These are phyloP conservation scores for Coracopsis vasa DNA, from an alignment of 2,113 vertebrate genomes.

Conservation along the genomic window DNA sequence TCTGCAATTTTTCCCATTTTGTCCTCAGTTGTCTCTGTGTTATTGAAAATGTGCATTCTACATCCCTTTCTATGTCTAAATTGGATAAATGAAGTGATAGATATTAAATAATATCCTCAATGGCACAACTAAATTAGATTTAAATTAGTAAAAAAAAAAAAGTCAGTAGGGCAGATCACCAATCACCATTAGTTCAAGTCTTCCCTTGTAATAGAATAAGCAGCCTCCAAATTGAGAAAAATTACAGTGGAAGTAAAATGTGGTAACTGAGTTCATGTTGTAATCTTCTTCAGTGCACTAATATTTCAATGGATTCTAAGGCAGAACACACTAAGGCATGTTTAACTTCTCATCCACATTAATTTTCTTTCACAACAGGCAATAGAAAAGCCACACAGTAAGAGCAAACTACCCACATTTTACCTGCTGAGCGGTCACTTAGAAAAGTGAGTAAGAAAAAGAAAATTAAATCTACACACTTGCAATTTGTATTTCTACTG, in stretches of 20 bases:
- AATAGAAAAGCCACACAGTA: background rate
- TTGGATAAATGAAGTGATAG: constrained; percentile 16
- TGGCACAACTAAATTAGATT: constrained; percentile 1
- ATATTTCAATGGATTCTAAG: constrained; percentile 11
- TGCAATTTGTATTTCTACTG: background rate
- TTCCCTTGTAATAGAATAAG: constrained; percentile 36
- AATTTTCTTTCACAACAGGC: background rate
- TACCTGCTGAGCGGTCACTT: background rate
- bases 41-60: background rate
- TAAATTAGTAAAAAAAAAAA: background rate
- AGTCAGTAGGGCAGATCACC: constrained; percentile 10
- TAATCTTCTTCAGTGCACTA: background rate
- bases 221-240: constrained; percentile 43
- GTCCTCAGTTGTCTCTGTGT: background rate
- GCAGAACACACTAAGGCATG: background rate
- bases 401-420: background rate
- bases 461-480: background rate
- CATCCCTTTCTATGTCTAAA: background rate
- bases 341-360: background rate
- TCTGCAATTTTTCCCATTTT: background rate
- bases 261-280: constrained; percentile 13
- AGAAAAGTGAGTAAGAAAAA: background rate
- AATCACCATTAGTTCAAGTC: constrained; percentile 42
- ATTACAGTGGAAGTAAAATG: constrained; percentile 32
- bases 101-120: constrained; percentile 9